A percentile compares a stretch with the other conserved stretches of the same genome.
Conservation (phyloP, 1,140 invertebrate genomes). For the Nomia melanderi region DNA sequence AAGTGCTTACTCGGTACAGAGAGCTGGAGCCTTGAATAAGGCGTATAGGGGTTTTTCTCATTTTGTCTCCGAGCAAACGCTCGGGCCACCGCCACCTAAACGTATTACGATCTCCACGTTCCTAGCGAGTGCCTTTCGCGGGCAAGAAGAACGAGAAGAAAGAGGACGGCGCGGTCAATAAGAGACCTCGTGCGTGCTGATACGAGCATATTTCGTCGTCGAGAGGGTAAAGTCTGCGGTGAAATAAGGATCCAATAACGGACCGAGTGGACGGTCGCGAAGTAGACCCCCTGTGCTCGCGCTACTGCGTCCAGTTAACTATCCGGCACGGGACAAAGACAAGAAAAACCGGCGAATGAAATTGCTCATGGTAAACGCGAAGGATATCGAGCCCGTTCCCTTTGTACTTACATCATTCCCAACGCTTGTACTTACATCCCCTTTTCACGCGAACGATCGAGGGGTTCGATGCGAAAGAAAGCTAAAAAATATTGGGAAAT, state of each 20-base stretch:
- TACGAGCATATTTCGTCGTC: constrained; percentile 70
- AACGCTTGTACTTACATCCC: no score
- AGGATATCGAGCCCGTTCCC: constrained; percentile 23
- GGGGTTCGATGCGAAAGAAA: no score
- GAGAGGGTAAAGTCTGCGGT: constrained; percentile 72
- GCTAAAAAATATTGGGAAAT: no score
- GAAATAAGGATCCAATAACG: constrained; percentile 73
- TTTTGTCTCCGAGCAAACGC: constrained; percentile 31
- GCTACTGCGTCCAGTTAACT: constrained; percentile 35
- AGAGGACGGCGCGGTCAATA: constrained; percentile 64
- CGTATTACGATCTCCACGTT: constrained; percentile 54
- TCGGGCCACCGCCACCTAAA: constrained; percentile 33
- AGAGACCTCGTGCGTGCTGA: constrained; percentile 70
- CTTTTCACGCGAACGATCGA: no score
- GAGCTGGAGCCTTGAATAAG: neutral
- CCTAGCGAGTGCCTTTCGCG: constrained; percentile 9
- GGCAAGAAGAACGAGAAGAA: constrained; percentile 19
- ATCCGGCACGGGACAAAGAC: constrained; percentile 14
- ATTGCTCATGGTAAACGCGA: constrained; percentile 35
- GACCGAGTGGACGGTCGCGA: constrained; percentile 40
- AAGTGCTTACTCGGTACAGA: constrained; percentile 37
- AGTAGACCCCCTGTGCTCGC: neutral
- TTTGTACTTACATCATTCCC: no score
- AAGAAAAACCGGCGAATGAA: neutral
- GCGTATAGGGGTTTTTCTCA: constrained; percentile 40